A percentile compares a stretch with the other conserved stretches of the same genome.
Evolutionary conservation across 2,797 vertebrate species (phyloP).

Genomic region (Xiphorhynchus erythropygius): DNA sequence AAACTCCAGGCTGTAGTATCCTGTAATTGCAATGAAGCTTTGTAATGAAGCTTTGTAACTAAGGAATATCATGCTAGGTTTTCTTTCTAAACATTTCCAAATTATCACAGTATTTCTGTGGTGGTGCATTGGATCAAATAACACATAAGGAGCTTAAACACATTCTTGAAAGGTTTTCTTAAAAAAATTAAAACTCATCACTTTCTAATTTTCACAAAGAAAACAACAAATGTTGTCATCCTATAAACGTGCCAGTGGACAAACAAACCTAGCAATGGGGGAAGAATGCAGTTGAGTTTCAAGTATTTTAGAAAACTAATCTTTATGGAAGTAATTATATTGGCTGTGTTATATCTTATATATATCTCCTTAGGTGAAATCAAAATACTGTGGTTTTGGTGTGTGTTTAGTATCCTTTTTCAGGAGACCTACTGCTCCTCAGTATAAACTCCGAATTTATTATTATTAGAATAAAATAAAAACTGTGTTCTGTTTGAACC

Average conservation of each 20-base stretch:
- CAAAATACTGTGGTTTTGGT: neutral
- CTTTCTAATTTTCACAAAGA: conserved; percentile 33
- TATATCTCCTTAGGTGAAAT: neutral
- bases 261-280: neutral
- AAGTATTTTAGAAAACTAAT: neutral
- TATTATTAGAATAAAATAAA: neutral
- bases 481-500: neutral
- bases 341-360: neutral
- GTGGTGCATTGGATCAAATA: conserved; percentile 39
- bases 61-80: neutral
- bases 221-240: neutral
- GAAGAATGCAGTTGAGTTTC: neutral
- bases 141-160: conserved; percentile 50
- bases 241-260: neutral
- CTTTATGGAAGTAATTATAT: neutral
- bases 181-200: neutral
- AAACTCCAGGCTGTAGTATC: neutral
- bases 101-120: conserved; percentile 28
- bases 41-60: conserved; percentile 30
- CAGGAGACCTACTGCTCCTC: neutral
- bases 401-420: neutral
- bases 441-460: neutral
- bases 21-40: conserved; percentile 24
- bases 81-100: neutral
- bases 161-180: neutral